Base-by-base conservation (phyloP, 1,140 invertebrate species). In the Panulirus ornatus region DNA sequence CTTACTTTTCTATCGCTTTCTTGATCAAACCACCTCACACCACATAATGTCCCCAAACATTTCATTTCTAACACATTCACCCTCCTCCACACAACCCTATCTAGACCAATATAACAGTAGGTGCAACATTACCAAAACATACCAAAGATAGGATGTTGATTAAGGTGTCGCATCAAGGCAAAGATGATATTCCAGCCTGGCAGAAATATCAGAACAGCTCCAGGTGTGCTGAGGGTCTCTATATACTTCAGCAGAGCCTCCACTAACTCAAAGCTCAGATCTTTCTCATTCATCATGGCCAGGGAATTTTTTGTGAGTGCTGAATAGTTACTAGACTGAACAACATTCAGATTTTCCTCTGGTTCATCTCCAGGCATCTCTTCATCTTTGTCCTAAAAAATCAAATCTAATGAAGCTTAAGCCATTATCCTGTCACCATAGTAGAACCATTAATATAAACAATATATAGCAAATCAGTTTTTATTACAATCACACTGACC, bases 151-250 rank as follows among this genome's bases (percentile, higher is more conserved):
- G 96, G 96, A 94, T 96, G 96, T 90, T 96, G 95, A 92, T 96
- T 96, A 11, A 99, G 94, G 93, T 97, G 96, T 93, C 97, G 97
- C 96, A 98, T 96, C 8, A 99, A 94, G 0, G 97, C 96, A 94
- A 98, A 99, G 88, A 99, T 99, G 0, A 99, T 93, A 94, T 98
- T 98, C 98, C 98, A 99, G 0, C 98, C 98, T 9, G 98, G 98
- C 0, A 99, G 94, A 93, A 99, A 99, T 1, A 99, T 95, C 0
- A 99, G 94, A 6, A 99, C 96, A 0, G 98, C 98, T 0, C 98
- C 98, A 1, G 96, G 95, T 30, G 96, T 95, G 54, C 95, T 94
- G 81, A 97, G 95, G 0, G 94, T 93, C 91, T 96, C 96, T 63
- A 99, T 97, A 93, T 98, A 96, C 22, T 94, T 93, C 3, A 99